phyloP scores from a whole-genome alignment of 2,888 invertebrate genomes.

The Pammene fasciana region DNA sequence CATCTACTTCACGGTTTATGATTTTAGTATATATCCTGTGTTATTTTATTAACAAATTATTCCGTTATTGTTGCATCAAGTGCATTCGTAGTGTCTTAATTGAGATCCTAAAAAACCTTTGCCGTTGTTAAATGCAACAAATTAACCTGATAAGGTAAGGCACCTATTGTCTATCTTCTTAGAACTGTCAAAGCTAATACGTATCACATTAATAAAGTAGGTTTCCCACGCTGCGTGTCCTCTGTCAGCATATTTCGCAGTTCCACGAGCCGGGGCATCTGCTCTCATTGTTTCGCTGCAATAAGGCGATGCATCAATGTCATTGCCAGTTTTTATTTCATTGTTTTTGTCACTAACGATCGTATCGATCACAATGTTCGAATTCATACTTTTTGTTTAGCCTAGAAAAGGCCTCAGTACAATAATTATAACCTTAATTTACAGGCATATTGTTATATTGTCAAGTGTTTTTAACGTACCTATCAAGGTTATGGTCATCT shows the following conservation, averaged over 20 bases:
- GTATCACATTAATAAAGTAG: slow-evolving; percentile 1
- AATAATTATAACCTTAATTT: slow-evolving; percentile 1
- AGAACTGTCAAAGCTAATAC: not conserved
- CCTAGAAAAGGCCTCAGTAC: not conserved
- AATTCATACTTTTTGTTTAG: slow-evolving; percentile 5
- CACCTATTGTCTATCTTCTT: not conserved
- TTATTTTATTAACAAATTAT: no score
- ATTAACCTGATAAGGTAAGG: not conserved
- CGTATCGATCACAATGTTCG: slow-evolving; percentile 11
- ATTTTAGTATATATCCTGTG: no score
- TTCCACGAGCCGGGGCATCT: slow-evolving; percentile 17
- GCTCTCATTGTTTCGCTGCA: slow-evolving; percentile 34
- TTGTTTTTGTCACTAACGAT: slow-evolving; percentile 29
- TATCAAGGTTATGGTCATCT: not conserved
- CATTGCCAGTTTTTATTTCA: slow-evolving; percentile 30
- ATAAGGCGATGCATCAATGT: slow-evolving; percentile 34
- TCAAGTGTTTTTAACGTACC: not conserved
- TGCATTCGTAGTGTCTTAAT: not conserved
- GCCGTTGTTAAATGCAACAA: not conserved
- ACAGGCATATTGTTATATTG: not conserved
- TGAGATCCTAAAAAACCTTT: not conserved
- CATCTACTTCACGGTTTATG: no score
- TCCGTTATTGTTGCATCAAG: no score
- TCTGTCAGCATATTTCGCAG: slow-evolving; percentile 24
- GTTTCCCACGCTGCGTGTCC: slow-evolving; percentile 31